phyloP scores from a whole-genome alignment of 2,113 vertebrate species.

The Neoarius graeffei region DNA sequence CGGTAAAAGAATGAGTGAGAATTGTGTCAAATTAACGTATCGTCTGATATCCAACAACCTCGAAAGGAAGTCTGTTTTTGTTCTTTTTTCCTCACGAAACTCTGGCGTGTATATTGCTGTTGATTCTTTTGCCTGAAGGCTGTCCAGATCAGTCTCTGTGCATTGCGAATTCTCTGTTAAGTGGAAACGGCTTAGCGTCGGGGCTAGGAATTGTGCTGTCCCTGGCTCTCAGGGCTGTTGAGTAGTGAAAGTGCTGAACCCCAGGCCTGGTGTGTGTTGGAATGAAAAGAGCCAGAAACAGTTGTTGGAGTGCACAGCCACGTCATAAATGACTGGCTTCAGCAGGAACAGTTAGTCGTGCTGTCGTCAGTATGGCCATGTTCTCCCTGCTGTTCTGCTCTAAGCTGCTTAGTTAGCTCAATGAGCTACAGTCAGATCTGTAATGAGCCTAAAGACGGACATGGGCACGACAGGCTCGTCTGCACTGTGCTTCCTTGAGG shows the following conservation, averaged over 20 bases:
- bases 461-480: constrained; percentile 27
- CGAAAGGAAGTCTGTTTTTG: constrained; percentile 22
- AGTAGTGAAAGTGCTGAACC: constrained; percentile 10
- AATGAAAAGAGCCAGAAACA: not conserved
- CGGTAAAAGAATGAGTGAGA: not conserved
- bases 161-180: constrained; percentile 66
- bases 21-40: not conserved
- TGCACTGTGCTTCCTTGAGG: constrained; percentile 36
- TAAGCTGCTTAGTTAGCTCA: constrained; percentile 31
- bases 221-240: constrained; percentile 11
- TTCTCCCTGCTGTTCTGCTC: constrained; percentile 32
- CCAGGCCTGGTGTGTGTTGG: not conserved
- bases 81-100: not conserved
- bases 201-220: constrained; percentile 58
- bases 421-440: not conserved
- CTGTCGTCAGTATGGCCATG: constrained; percentile 15
- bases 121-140: constrained; percentile 40
- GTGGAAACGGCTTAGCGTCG: constrained; percentile 69
- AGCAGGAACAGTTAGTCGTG: constrained; percentile 14
- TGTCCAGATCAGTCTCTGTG: constrained; percentile 68
- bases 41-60: not conserved
- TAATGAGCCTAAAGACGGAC: constrained; percentile 49
- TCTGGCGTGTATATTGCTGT: not conserved
- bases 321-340: constrained; percentile 38
- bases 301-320: not conserved